A percentile compares a stretch with the other conserved stretches of the same genome.
Evolutionary conservation across 2,888 invertebrate genomes (phyloP).

Genomic region (Strigamia crassipes): DNA sequence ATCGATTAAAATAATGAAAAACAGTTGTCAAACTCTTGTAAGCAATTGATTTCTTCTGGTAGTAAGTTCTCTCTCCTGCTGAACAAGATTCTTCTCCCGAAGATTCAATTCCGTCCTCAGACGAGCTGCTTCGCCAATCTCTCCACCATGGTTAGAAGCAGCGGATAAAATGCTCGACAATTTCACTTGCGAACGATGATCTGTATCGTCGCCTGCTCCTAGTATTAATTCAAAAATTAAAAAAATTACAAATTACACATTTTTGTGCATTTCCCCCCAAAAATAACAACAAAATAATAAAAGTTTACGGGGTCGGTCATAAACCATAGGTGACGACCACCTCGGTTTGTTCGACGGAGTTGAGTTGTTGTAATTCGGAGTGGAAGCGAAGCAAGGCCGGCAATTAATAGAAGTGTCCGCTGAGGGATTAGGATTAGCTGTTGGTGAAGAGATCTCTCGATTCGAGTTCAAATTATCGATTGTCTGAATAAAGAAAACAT

Average conservation of each 20-base stretch:
- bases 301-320: neutral
- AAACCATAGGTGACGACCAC: neutral
- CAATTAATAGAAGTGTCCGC: neutral
- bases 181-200: neutral
- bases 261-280: neutral
- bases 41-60: neutral
- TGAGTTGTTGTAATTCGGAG: neutral
- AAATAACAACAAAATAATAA: neutral
- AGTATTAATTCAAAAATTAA: neutral
- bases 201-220: neutral
- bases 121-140: neutral
- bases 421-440: neutral
- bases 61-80: neutral
- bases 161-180: neutral
- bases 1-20: neutral
- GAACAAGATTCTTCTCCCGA: neutral
- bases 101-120: neutral
- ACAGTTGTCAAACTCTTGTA: neutral
- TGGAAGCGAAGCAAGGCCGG: neutral
- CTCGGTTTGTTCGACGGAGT: neutral
- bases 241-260: too few relatives aligned
- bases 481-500: neutral
- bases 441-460: neutral
- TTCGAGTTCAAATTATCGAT: neutral
- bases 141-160: too few relatives aligned